Base-by-base conservation (phyloP, 2,888 invertebrate genomes). In the Mystacides longicornis region DNA sequence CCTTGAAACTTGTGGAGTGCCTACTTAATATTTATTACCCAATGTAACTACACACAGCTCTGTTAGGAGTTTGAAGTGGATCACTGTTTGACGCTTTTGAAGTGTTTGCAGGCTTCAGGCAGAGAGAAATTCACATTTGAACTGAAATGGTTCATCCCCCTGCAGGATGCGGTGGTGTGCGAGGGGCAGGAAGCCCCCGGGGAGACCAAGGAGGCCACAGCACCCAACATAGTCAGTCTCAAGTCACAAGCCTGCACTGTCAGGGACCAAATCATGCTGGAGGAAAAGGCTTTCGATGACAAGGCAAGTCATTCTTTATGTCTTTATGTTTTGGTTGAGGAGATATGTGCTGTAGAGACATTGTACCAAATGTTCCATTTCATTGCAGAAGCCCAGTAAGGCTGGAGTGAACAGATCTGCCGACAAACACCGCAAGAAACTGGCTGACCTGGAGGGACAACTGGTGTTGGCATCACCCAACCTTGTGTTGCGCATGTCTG, bases 101-200 rank as follows among this genome's bases (percentile, higher is more conserved):
- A 37, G 37, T 37, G 37, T 37, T 37, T 37, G 37, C 65, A 86
- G 85, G 86, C 90, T 14, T 85, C 89, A 5, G 89, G 89, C 1
- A 81, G 89, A 37, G 93, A 93, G 71, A 92, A 92, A 69, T 89
- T 91, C 66, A 89, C 91, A 3, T 93, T 93, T 69, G 94, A 95
- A 71, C 74, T 93, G 65, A 94, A 95, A 68, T 95, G 95, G 94
- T 93, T 89, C 71, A 89, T 94, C 65, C 87, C 93, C 1, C 79
- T 96, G 14, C 83, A 86, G 62, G 91, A 93, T 67, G 87, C 92
- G 23, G 77, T 81, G 56, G 85, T 89, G 50, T 81, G 85, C 59
- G 88, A 88, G 64, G 86, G 85, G 64, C 77, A 78, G 48, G 79
- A 78, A 18, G 73, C 79, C 14, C 37, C 37, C 14, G 37, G 37